Percentiles rank a stretch among this genome's conserved stretches.
These are phyloP conservation scores for Drosophila aff. DNA, from an alignment of 1,140 invertebrate genomes.

Conservation along the genomic window DNA sequence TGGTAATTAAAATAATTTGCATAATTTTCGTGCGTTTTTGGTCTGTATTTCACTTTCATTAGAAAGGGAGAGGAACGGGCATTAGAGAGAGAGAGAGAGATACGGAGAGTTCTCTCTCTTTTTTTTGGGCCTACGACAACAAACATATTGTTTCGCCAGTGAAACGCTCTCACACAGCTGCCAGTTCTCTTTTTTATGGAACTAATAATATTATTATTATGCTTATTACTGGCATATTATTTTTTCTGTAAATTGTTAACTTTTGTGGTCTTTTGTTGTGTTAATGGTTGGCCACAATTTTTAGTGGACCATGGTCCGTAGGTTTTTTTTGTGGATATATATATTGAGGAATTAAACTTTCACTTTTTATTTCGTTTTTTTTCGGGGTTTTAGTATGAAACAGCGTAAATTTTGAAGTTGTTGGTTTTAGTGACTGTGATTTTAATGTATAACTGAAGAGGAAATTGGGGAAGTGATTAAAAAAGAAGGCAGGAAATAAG, in stretches of 20 bases:
- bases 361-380: constrained; percentile 71
- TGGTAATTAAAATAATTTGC: constrained; percentile 83
- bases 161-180: constrained; percentile 42
- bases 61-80: constrained; percentile 54
- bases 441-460: constrained; percentile 25
- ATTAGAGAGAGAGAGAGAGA: constrained; percentile 13
- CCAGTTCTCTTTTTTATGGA: constrained; percentile 27
- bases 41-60: constrained; percentile 78
- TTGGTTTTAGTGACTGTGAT: constrained; percentile 36
- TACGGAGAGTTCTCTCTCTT: constrained; percentile 2
- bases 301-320: constrained; percentile 67
- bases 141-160: constrained; percentile 59
- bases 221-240: constrained; percentile 53
- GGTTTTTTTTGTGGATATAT: constrained; percentile 39
- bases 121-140: constrained; percentile 76
- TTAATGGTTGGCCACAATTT: constrained; percentile 76
- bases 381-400: constrained; percentile 64
- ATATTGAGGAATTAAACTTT: constrained; percentile 76
- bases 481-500: constrained; percentile 17
- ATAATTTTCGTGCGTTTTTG: constrained; percentile 74
- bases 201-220: constrained; percentile 63
- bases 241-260: constrained; percentile 45
- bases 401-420: constrained; percentile 21
- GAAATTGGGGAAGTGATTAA: constrained; percentile 21
- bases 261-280: constrained; percentile 65